Evolutionary conservation across 2,797 vertebrate genomes (phyloP).

Genomic region (Parauchenoglanis punctatus): DNA sequence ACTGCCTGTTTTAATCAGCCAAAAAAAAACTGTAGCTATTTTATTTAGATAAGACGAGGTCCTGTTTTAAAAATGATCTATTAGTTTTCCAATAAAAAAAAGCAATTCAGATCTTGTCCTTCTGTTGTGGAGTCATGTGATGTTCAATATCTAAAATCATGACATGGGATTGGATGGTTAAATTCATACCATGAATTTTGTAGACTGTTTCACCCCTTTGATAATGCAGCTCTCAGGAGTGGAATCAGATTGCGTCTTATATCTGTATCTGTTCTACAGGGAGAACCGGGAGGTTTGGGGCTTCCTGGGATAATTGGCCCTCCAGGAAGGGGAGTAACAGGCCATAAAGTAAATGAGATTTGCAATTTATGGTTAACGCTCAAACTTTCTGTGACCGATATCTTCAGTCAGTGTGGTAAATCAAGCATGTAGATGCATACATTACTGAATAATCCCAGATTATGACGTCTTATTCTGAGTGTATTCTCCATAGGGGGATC

Average conservation of each 20-base stretch:
- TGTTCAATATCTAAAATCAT: not conserved
- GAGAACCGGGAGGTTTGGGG: slow-evolving; percentile 76
- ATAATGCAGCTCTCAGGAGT: not conserved
- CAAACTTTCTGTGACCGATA: not conserved
- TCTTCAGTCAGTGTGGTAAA: not conserved
- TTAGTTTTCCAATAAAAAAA: too few species aligned
- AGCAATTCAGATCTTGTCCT: not conserved
- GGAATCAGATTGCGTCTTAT: not conserved
- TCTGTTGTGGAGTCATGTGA: not conserved
- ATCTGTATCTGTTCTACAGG: slow-evolving; percentile 57
- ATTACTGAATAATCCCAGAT: not conserved
- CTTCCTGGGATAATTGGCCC: slow-evolving; percentile 72
- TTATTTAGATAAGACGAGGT: not conserved
- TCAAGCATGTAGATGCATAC: not conserved
- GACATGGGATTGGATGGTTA: not conserved
- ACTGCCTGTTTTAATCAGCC: not conserved
- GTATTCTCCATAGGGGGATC: slow-evolving; percentile 78
- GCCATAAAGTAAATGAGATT: slow-evolving; percentile 78
- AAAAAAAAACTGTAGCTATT: not conserved
- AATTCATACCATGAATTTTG: not conserved
- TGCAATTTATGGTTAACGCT: not conserved
- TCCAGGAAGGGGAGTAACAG: slow-evolving; percentile 76
- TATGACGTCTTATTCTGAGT: slow-evolving; percentile 2
- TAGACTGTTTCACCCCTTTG: not conserved
- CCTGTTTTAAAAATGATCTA: not conserved